These are phyloP conservation scores for Orgyia antiqua DNA, from an alignment of 2,888 invertebrate genomes.

Conservation along the genomic window DNA sequence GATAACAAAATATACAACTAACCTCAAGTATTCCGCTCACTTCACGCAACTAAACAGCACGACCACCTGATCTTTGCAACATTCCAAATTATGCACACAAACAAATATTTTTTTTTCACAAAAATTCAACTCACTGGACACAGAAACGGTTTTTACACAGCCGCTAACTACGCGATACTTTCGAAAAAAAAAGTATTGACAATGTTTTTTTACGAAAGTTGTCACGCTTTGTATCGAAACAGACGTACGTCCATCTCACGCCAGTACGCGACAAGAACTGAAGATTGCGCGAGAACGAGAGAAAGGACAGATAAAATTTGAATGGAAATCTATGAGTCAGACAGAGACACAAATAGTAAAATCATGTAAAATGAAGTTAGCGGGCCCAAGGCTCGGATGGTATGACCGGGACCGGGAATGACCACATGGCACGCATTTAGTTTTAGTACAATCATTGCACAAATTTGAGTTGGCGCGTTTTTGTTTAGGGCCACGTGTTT, in stretches of 20 bases:
- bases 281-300: constrained; percentile 48
- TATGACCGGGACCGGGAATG: constrained; percentile 49
- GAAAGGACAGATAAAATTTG: constrained; percentile 44
- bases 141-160: constrained; percentile 38
- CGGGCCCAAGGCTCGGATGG: constrained; percentile 32
- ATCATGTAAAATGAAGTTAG: constrained; percentile 66
- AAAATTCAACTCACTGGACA: constrained; percentile 32
- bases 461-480: constrained; percentile 67
- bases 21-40: constrained; percentile 54
- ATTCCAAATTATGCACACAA: constrained; percentile 55
- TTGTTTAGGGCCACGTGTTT: constrained; percentile 63
- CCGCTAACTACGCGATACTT: constrained; percentile 43
- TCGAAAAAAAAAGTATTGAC: constrained; percentile 48
- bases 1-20: constrained; percentile 48
- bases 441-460: constrained; percentile 62
- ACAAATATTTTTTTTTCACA: constrained; percentile 31
- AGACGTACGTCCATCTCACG: constrained; percentile 27
- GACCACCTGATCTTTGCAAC: constrained; percentile 52
- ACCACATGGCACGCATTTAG: constrained; percentile 70
- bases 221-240: constrained; percentile 32
- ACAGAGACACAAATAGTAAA: constrained; percentile 34
- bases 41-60: constrained; percentile 30
- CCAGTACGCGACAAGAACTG: constrained; percentile 46
- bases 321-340: constrained; percentile 31
- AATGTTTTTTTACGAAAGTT: constrained; percentile 68